phyloP scores from a whole-genome alignment of 2,113 vertebrate genomes.

The Mystacornis crossleyi region DNA sequence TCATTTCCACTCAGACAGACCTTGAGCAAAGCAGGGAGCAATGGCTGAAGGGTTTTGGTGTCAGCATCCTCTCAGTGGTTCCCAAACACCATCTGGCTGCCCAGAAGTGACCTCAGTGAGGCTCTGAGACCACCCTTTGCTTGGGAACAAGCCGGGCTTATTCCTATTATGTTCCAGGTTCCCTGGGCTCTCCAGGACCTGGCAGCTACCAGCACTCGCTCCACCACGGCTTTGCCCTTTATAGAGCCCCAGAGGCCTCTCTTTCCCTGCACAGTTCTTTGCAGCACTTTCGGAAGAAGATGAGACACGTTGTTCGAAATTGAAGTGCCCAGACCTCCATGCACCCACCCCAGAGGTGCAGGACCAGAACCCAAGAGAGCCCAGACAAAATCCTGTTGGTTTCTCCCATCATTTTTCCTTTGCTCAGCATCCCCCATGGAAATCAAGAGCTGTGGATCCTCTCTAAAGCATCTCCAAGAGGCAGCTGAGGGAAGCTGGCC shows the following conservation, averaged over 20 bases:
- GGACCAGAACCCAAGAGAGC: neutral
- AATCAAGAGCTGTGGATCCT: neutral
- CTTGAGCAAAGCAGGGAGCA: neutral
- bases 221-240: neutral
- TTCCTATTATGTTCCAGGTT: fast-evolving
- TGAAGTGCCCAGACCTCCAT: neutral
- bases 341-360: fast-evolving
- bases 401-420: neutral
- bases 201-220: fast-evolving
- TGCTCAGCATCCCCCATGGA: neutral
- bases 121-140: neutral
- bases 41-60: neutral
- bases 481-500: neutral
- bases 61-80: neutral
- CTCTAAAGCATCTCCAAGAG: neutral
- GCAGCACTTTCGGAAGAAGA: neutral
- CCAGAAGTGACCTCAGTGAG: neutral
- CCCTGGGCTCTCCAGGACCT: neutral
- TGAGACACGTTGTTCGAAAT: neutral
- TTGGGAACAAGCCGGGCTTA: neutral
- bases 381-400: neutral
- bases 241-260: neutral
- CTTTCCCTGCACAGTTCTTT: neutral
- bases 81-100: fast-evolving
- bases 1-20: neutral